A percentile compares a stretch with the other conserved stretches of the same genome.
phyloP scores from a whole-genome alignment of 2,888 invertebrate genomes.

The Thumatha senex region DNA sequence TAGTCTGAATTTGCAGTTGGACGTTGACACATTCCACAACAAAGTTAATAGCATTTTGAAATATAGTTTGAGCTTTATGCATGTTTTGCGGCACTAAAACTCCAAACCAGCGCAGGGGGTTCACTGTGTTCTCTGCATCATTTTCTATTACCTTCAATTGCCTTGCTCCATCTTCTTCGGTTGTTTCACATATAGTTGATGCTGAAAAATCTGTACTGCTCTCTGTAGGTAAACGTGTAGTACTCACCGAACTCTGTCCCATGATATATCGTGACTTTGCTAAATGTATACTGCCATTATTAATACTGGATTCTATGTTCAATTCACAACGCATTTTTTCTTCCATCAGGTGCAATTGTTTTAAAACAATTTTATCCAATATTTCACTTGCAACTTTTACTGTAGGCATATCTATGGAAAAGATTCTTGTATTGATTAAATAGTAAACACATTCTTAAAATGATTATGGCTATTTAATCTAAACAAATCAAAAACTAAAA shows the following conservation, averaged over 20 bases:
- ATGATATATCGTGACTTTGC: slow-evolving; percentile 91
- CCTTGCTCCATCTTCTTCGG: slow-evolving; percentile 70
- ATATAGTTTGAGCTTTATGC: slow-evolving; percentile 88
- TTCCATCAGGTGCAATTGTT: slow-evolving; percentile 88
- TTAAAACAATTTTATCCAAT: slow-evolving; percentile 87
- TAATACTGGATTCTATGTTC: slow-evolving; percentile 87
- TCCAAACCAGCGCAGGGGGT: slow-evolving; percentile 95
- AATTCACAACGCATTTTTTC: slow-evolving; percentile 87
- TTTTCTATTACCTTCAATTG: slow-evolving; percentile 64
- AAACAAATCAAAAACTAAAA: too few relatives aligned
- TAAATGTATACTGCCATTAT: slow-evolving; percentile 88
- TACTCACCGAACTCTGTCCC: slow-evolving; percentile 88
- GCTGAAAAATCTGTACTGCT: slow-evolving; percentile 77
- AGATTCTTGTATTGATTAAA: too few relatives aligned
- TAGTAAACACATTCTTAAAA: too few relatives aligned
- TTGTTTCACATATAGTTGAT: slow-evolving; percentile 57
- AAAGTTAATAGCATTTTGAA: slow-evolving; percentile 87
- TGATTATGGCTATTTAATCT: too few relatives aligned
- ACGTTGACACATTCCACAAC: slow-evolving; percentile 87
- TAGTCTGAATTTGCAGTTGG: slow-evolving; percentile 82
- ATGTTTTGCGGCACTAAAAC: slow-evolving; percentile 92
- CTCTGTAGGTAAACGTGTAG: slow-evolving; percentile 88
- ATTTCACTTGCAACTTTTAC: slow-evolving; percentile 77
- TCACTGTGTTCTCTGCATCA: slow-evolving; percentile 56
- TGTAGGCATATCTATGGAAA: slow-evolving; percentile 19